These are phyloP conservation scores for Spermophilus dauricus DNA, from an alignment of 2,113 vertebrate genomes.

Conservation along the genomic window DNA sequence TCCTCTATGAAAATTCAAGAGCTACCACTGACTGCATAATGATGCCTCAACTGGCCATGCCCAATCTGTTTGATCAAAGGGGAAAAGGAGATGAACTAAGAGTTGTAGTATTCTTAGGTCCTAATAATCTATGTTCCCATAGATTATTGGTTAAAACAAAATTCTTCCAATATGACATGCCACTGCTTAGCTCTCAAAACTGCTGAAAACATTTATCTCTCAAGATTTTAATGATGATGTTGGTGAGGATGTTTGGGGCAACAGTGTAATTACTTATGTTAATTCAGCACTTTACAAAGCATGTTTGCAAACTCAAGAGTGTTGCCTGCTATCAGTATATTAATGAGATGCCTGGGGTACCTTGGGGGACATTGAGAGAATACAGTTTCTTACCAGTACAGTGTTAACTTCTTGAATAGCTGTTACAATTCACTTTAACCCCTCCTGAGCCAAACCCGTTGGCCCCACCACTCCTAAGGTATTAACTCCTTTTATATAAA, in stretches of 20 bases:
- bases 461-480: not conserved
- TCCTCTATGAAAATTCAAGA: not conserved
- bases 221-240: not conserved
- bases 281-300: not conserved
- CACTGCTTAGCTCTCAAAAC: conserved; percentile 10
- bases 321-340: not conserved
- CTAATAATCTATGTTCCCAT: not conserved
- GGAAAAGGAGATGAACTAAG: not conserved
- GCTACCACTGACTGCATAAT: not conserved
- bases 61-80: not conserved
- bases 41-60: no score
- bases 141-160: not conserved
- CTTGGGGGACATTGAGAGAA: not conserved
- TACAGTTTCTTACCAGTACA: not conserved
- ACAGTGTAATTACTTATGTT: not conserved
- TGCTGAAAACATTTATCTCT: not conserved
- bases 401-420: not conserved
- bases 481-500: not conserved
- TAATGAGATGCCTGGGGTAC: not conserved
- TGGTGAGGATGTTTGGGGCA: not conserved
- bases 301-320: not conserved
- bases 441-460: not conserved
- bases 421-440: not conserved
- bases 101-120: not conserved
- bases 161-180: not conserved